Evolutionary conservation across 2,113 vertebrate species (phyloP), one percentile per base, ranked within the genome.

Genomic region (Siniperca knerii): DNA sequence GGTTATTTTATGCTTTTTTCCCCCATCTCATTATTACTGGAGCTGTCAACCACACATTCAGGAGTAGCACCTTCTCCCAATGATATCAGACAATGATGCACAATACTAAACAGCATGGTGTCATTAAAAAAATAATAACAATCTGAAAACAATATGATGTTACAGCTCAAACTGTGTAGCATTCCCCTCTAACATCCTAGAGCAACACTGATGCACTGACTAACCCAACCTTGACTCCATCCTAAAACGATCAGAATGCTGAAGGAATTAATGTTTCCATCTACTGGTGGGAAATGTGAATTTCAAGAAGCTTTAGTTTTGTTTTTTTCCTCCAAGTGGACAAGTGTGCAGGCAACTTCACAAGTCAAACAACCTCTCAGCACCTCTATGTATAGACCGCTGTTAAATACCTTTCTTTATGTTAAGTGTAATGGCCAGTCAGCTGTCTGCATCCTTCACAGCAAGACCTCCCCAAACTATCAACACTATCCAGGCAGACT

Each of bases 231-330:
- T 76, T 48, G 21, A 75, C 66, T 90, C 57, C 68, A 71, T 46
- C 84, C 74, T 35, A 69, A 81, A 78, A 87, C 71, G 71, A 75
- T 44, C 52, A 81, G 44, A 69, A 84, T 42, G 52, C 68, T 84
- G 79, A 33, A 81, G 90, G 86, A 92, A 93, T 81, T 84, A 90
- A 91, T 89, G 93, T 95, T 93, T 95, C 95, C 95, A 95, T 94
- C 95, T 95, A 85, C 94, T 93, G 95, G 95, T 83, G 83, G 75
- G 69, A 91, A 84, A 73, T 2, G 80, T 81, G 82, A 87, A 93
- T 87, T 93, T 92, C 89, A 88, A 7, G 71, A 52, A 33, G 57
- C 8, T 3, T 42, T 37, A 4, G 3, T 37, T 37, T 44, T 44
- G 8, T 69, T 52, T 50, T 44, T 54, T 25, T n/a, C 9, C n/a